phyloP scores from a whole-genome alignment of 2,113 vertebrate genomes.

The Diphyllodes magnificus region DNA sequence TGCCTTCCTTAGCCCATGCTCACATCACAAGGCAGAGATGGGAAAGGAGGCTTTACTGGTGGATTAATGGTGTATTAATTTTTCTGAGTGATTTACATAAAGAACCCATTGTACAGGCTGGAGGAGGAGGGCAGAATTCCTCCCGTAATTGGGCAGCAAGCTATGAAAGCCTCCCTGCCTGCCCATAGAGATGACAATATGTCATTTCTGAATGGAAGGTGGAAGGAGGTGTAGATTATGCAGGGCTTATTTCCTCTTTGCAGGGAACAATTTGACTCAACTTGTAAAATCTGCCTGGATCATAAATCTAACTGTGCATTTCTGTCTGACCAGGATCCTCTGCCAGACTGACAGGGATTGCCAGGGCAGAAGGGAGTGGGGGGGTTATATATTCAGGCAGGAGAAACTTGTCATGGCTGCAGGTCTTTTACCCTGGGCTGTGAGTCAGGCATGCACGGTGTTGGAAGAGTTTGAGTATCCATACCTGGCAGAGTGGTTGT shows the following conservation, averaged over 20 bases:
- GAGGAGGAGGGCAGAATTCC: slow-evolving; percentile 37
- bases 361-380: not conserved
- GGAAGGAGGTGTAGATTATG: not conserved
- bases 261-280: not conserved
- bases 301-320: not conserved
- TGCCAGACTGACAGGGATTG: not conserved
- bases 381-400: not conserved
- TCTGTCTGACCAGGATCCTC: not conserved
- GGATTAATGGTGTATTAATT: slow-evolving; percentile 56
- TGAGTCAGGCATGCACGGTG: accelerated
- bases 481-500: not conserved
- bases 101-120: slow-evolving; percentile 54
- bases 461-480: not conserved
- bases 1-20: not conserved
- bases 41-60: not conserved
- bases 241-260: not conserved
- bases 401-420: not conserved
- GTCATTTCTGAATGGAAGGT: not conserved
- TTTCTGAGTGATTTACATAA: slow-evolving; percentile 69
- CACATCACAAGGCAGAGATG: not conserved
- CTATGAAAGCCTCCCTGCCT: slow-evolving; percentile 39
- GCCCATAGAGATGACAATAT: not conserved
- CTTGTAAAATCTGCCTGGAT: not conserved
- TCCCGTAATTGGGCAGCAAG: slow-evolving; percentile 40
- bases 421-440: not conserved